Evolutionary conservation across 2,888 invertebrate species (phyloP).

Genomic region (Bibio marci): DNA sequence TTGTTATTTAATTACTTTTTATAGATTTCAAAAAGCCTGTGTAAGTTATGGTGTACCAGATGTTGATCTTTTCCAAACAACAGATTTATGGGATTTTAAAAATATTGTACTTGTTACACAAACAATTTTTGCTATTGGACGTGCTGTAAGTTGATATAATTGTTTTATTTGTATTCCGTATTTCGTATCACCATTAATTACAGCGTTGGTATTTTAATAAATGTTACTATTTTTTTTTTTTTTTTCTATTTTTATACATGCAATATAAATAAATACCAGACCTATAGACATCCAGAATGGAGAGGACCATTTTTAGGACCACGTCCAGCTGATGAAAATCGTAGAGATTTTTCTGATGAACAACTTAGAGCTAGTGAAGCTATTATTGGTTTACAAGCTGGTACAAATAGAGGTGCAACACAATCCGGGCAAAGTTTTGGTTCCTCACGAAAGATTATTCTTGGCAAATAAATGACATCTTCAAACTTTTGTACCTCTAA

Average conservation of each 20-base stretch:
- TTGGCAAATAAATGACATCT: constrained; percentile 52
- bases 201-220: too few species aligned
- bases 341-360: constrained; percentile 63
- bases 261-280: constrained; percentile 28
- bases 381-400: constrained; percentile 76
- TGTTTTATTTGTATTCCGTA: too few species aligned
- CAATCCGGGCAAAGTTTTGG: constrained; percentile 79
- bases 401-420: constrained; percentile 67
- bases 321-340: constrained; percentile 69
- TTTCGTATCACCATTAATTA: too few species aligned
- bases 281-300: constrained; percentile 71
- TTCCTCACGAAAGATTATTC: constrained; percentile 63
- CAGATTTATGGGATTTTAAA: constrained; percentile 80
- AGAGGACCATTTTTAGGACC: constrained; percentile 70
- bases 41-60: constrained; percentile 70
- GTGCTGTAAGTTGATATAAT: constrained; percentile 42
- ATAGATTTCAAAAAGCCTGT: constrained; percentile 67
- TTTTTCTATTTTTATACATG: constrained; percentile 1
- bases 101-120: constrained; percentile 77
- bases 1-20: too few species aligned
- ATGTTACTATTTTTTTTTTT: too few species aligned
- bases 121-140: constrained; percentile 74
- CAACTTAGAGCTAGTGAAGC: constrained; percentile 67
- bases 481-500: too few species aligned
- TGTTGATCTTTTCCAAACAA: constrained; percentile 77